A percentile compares a stretch with the other conserved stretches of the same genome.
These are phyloP conservation scores for Brachirus orientalis DNA, from an alignment of 2,113 vertebrate genomes.

Conservation along the genomic window DNA sequence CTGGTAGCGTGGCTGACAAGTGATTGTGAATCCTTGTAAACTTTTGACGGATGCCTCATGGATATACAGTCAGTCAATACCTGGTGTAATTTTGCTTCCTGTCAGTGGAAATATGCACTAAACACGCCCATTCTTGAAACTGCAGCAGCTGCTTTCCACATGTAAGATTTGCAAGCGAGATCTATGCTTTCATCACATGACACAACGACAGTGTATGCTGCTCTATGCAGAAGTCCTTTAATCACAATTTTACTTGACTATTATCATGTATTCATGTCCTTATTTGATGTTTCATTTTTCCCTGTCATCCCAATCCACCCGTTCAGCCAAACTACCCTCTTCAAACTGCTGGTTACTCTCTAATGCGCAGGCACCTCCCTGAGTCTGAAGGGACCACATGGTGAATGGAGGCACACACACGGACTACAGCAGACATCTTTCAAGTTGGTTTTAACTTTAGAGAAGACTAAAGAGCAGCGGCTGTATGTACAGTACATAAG, in stretches of 20 bases:
- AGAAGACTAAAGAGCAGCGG: background rate
- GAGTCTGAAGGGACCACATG: too few species aligned
- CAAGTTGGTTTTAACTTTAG: conserved; percentile 12
- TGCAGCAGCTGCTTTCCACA: background rate
- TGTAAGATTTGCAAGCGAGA: too few species aligned
- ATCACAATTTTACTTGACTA: conserved; percentile 23
- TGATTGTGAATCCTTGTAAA: too few species aligned
- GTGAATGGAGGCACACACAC: conserved; percentile 35
- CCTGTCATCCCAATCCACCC: conserved; percentile 18
- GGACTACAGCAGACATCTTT: too few species aligned
- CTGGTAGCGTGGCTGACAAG: too few species aligned
- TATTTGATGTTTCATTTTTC: conserved; percentile 23
- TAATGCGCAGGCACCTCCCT: conserved; percentile 56
- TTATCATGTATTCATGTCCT: conserved; percentile 32
- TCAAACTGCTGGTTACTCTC: conserved; percentile 61
- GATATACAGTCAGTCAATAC: too few species aligned
- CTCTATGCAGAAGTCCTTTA: background rate
- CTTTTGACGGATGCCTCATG: too few species aligned
- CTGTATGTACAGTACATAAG: conserved; percentile 3
- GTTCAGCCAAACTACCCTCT: conserved; percentile 32
- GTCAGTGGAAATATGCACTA: background rate
- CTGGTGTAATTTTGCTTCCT: too few species aligned
- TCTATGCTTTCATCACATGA: too few species aligned
- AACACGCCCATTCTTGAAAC: background rate
- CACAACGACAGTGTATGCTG: background rate